Conservation (phyloP, 1,140 invertebrate genomes). For the Latrodectus geometricus region DNA sequence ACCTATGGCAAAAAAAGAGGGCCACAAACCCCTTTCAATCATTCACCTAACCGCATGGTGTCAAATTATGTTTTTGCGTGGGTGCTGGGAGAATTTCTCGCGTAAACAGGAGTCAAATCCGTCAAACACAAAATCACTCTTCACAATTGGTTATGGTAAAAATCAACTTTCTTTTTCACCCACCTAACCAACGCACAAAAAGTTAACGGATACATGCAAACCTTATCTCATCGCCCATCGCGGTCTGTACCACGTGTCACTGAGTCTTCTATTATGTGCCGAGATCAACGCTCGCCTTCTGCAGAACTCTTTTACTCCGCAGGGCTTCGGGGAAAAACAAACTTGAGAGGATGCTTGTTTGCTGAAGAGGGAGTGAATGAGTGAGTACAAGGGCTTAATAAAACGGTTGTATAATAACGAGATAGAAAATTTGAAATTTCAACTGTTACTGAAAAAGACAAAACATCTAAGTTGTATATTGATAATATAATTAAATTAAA, state of each 20-base stretch:
- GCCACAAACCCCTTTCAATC: conserved; percentile 4
- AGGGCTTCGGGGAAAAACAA: conserved; percentile 11
- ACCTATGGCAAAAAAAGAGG: background rate
- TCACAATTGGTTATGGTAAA: background rate
- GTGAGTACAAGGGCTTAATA: no score
- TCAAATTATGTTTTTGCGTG: conserved; percentile 6
- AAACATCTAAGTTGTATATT: no score
- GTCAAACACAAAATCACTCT: conserved; percentile 6
- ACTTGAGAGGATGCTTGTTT: conserved; percentile 7
- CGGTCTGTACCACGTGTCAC: background rate
- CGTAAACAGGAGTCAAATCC: conserved; percentile 41
- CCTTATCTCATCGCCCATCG: conserved; percentile 16
- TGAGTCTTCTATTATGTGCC: background rate
- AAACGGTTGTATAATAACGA: no score
- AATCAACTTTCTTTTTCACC: background rate
- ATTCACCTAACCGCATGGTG: background rate
- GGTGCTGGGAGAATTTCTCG: background rate
- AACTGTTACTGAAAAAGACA: no score
- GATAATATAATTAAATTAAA: no score
- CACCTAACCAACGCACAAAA: background rate
- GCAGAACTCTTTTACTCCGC: conserved; percentile 4
- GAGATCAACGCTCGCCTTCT: background rate
- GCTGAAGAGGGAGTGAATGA: background rate
- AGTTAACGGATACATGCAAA: background rate
- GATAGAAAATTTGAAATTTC: no score